Conservation (phyloP, 2,113 vertebrate species). For the Pedionomus torquatus region DNA sequence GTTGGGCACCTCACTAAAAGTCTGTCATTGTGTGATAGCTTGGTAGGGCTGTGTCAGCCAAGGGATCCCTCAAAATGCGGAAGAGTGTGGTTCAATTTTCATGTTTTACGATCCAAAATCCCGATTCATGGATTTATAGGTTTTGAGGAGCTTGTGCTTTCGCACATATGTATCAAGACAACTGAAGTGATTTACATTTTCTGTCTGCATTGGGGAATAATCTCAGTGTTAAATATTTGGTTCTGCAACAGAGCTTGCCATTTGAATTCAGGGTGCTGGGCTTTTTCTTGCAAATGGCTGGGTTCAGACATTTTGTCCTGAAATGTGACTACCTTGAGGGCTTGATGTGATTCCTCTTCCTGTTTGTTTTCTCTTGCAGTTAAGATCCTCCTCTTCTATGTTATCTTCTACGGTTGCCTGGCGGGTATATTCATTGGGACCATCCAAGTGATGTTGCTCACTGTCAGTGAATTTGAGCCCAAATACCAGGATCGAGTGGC, state of each 20-base stretch:
- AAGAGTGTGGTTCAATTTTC: fast-evolving
- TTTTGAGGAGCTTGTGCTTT: neutral
- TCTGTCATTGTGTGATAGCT: neutral
- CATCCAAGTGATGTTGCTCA: constrained; percentile 96
- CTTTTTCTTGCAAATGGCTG: neutral
- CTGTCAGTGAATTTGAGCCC: constrained; percentile 90
- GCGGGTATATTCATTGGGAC: constrained; percentile 98
- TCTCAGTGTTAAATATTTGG: neutral
- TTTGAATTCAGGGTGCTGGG: fast-evolving
- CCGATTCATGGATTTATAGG: neutral
- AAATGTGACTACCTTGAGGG: neutral
- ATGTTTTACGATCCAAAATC: neutral
- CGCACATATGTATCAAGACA: neutral
- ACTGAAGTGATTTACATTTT: neutral
- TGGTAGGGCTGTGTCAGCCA: neutral
- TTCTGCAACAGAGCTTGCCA: neutral
- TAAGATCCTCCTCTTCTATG: constrained; percentile 95
- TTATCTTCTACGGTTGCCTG: constrained; percentile 97
- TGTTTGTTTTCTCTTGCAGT: constrained; percentile 78
- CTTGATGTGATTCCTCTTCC: neutral
- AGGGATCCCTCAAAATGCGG: neutral
- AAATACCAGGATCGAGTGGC: constrained; percentile 98
- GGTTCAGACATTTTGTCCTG: neutral
- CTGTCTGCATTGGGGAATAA: neutral
- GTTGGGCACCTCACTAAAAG: neutral